Conservation (phyloP, 1,140 invertebrate species). For the Ctenoplectra terminalis region DNA sequence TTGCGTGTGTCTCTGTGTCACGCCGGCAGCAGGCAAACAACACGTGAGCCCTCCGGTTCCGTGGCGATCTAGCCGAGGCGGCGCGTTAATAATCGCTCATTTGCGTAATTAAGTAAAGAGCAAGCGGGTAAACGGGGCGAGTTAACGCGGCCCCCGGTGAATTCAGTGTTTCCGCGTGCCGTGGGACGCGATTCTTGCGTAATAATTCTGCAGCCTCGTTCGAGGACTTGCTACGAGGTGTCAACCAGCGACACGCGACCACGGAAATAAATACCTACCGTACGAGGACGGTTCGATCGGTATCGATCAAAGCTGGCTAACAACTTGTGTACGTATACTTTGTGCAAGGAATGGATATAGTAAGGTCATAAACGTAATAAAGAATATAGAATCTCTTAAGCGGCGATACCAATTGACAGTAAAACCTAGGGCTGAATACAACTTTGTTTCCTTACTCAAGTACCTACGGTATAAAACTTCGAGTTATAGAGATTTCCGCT, state of each 20-base stretch:
- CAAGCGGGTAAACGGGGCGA: conserved; percentile 8
- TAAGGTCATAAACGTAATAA: neutral
- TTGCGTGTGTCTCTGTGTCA: neutral
- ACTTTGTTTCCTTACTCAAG: neutral
- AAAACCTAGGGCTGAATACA: neutral
- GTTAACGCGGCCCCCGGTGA: neutral
- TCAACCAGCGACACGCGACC: conserved; percentile 1
- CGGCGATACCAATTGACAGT: neutral
- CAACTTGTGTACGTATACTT: neutral
- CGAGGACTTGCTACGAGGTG: neutral
- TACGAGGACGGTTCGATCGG: conserved; percentile 7
- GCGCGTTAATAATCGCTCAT: conserved; percentile 51
- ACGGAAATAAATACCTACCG: too few species aligned
- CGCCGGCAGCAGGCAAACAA: neutral
- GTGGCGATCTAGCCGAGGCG: conserved; percentile 9
- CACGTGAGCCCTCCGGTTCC: neutral
- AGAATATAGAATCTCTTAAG: neutral
- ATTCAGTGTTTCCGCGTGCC: conserved; percentile 8
- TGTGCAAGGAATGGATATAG: neutral
- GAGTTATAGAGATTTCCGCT: too few species aligned
- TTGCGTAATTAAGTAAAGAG: conserved; percentile 51
- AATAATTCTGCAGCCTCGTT: conserved; percentile 9
- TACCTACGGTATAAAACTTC: too few species aligned
- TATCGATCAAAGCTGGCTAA: conserved; percentile 41
- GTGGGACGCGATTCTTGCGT: conserved; percentile 24